A percentile compares a stretch with the other conserved stretches of the same genome.
Evolutionary conservation across 2,888 invertebrate genomes (phyloP).

Genomic region (Acronicta leporina): DNA sequence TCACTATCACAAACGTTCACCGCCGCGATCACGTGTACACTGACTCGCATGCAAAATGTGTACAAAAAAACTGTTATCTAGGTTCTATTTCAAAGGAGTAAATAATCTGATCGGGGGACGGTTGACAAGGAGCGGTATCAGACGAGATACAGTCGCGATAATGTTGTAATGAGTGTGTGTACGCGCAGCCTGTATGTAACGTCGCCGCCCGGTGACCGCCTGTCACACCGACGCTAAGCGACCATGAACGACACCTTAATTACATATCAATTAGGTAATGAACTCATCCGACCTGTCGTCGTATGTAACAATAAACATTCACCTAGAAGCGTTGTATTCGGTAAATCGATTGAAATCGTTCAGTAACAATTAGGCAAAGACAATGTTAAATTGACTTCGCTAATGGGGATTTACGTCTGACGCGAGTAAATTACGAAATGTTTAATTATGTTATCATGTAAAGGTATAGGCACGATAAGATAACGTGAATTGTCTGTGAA

Average conservation of each 20-base stretch:
- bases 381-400: conserved; percentile 2
- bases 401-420: conserved; percentile 10
- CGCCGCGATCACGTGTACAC: conserved; percentile 58
- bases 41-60: conserved; percentile 63
- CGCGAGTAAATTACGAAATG: conserved; percentile 26
- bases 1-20: conserved; percentile 54
- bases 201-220: conserved; percentile 20
- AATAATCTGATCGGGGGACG: conserved; percentile 64
- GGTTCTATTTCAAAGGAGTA: conserved; percentile 65
- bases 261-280: conserved; percentile 52
- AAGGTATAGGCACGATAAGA: conserved; percentile 59
- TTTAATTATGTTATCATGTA: conserved; percentile 44
- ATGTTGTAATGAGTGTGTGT: conserved; percentile 44
- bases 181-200: conserved; percentile 7
- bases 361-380: conserved; percentile 6
- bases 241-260: conserved; percentile 38
- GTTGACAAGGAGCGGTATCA: conserved; percentile 62
- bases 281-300: conserved; percentile 35
- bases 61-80: conserved; percentile 71
- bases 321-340: conserved; percentile 16
- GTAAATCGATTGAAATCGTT: conserved; percentile 35
- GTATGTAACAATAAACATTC: conserved; percentile 31
- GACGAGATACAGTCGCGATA: conserved; percentile 50
- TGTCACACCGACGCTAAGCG: conserved; percentile 26
- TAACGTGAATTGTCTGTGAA: conserved; percentile 43